Evolutionary conservation across 1,140 invertebrate species (phyloP), one percentile per base, ranked within the genome.

Genomic region (Macrocentrus cingulum): DNA sequence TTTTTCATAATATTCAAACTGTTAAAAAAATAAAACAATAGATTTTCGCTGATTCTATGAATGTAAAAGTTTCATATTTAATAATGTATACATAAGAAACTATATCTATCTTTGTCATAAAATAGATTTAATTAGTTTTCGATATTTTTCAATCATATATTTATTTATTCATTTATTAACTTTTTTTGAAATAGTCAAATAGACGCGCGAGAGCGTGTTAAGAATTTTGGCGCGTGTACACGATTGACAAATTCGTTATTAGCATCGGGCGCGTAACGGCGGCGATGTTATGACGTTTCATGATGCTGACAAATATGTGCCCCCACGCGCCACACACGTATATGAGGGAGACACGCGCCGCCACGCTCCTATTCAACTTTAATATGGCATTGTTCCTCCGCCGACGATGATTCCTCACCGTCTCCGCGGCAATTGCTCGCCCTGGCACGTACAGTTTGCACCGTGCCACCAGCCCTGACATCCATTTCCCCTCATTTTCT

Each of bases 281-380:
- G 49, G 52, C 58, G 58, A 66, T 75, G 73, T 75, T 76, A 78
- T 76, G 74, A 78, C 72, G 74, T 76, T 70, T 74, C 69, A 67
- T 66, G 65, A 69, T 72, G 69, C 70, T 70, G 66, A 66, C 70
- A 70, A 72, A 75, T 67, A 65, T 65, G 53, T 62, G 61, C 53
- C 29, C 45, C 56, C 42, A 39, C 22, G 41, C 29, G 37, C 52
- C 48, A 19, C 52, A 59, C 60, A 53, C 64, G 66, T 72, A 66
- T 66, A 63, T 67, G 65, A 57, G 62, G 20, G 34, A 65, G 74
- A 70, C 77, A 79, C 77, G 76, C 69, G 77, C 69, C 75, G 75
- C 65, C 76, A 78, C 76, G 72, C 71, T 74, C 63, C 72, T 54
- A 72, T 76, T 72, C 71, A 76, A 67, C 64, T 61, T 39, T 46